Evolutionary conservation across 2,888 invertebrate genomes (phyloP).

Genomic region (Cosmorhoe ocellata): DNA sequence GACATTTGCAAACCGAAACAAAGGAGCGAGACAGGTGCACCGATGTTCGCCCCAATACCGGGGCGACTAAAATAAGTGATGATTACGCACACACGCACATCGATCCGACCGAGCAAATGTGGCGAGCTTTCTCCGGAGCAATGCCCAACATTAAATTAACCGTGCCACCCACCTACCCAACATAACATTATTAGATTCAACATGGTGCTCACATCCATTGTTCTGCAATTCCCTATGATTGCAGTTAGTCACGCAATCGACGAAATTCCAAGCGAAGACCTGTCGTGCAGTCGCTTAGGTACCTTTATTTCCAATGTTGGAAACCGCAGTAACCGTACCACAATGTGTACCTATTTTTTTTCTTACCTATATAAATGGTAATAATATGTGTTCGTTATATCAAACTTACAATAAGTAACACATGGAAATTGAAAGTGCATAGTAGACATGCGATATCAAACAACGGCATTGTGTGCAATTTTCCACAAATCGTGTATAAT

Average conservation of each 20-base stretch:
- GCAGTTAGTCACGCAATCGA: slow-evolving; percentile 57
- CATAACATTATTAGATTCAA: slow-evolving; percentile 27
- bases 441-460: slow-evolving; percentile 14
- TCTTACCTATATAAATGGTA: too few relatives aligned
- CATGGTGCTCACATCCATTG: slow-evolving; percentile 45
- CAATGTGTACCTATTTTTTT: too few relatives aligned
- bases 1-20: slow-evolving; percentile 80
- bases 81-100: slow-evolving; percentile 57
- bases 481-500: slow-evolving; percentile 15
- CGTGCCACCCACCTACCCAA: slow-evolving; percentile 22
- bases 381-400: too few relatives aligned
- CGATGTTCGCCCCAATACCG: slow-evolving; percentile 54
- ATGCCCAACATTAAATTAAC: slow-evolving; percentile 40
- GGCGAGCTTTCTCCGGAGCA: slow-evolving; percentile 71
- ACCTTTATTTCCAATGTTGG: slow-evolving; percentile 27
- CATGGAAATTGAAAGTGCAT: slow-evolving; percentile 12
- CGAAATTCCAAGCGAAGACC: slow-evolving; percentile 42
- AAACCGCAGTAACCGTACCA: slow-evolving; percentile 18
- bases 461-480: slow-evolving; percentile 20
- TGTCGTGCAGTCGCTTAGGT: slow-evolving; percentile 17
- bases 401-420: too few relatives aligned
- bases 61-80: slow-evolving; percentile 71
- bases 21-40: slow-evolving; percentile 77
- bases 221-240: slow-evolving; percentile 44
- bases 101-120: slow-evolving; percentile 40